phyloP scores from a whole-genome alignment of 2,888 invertebrate species.

The Drosophila pseudotakahashii region DNA sequence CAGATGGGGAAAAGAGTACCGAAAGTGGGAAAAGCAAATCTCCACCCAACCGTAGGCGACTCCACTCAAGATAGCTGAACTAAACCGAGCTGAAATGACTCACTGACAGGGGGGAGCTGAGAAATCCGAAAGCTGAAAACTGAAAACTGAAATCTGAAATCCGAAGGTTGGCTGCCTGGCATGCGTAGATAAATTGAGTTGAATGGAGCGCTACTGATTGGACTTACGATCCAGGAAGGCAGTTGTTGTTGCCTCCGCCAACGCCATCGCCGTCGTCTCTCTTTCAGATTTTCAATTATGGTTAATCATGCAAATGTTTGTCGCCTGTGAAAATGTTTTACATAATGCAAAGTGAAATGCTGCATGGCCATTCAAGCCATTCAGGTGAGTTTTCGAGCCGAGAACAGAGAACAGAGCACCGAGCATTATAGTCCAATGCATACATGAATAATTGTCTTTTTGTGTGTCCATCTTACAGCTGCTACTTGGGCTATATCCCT shows the following conservation, averaged over 20 bases:
- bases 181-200: conserved; percentile 77
- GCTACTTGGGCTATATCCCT: conserved; percentile 8
- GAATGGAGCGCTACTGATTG: conserved; percentile 71
- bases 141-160: conserved; percentile 18
- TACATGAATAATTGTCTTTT: conserved; percentile 74
- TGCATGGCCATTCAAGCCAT: conserved; percentile 19
- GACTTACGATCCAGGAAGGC: conserved; percentile 39
- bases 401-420: background rate
- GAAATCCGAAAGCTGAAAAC: conserved; percentile 17
- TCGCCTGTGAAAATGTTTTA: conserved; percentile 78
- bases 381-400: conserved; percentile 20
- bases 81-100: conserved; percentile 39
- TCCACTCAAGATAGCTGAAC: conserved; percentile 36
- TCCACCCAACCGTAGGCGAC: conserved; percentile 16
- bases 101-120: conserved; percentile 20
- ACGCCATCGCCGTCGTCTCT: conserved; percentile 22
- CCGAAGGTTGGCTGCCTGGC: conserved; percentile 54
- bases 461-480: conserved; percentile 43
- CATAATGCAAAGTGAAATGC: conserved; percentile 78
- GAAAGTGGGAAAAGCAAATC: conserved; percentile 25
- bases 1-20: conserved; percentile 2
- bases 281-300: conserved; percentile 77
- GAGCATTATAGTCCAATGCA: conserved; percentile 55
- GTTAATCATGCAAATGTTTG: conserved; percentile 79
- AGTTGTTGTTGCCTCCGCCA: background rate